Evolutionary conservation across 2,888 invertebrate genomes (phyloP).

Genomic region (Cecidostiba fungosa): DNA sequence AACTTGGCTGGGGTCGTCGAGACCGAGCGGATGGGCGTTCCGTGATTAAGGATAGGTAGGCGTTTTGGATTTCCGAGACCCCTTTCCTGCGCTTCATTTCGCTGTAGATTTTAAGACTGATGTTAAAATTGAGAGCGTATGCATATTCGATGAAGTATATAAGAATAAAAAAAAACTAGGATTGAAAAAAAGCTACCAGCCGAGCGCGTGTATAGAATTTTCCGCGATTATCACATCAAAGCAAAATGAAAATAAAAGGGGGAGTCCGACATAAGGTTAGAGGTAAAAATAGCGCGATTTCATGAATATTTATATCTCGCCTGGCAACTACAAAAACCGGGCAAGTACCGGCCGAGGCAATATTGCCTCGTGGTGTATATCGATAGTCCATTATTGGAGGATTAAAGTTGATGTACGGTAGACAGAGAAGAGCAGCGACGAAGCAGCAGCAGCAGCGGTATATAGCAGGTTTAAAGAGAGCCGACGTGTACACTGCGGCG

Average conservation of each 20-base stretch:
- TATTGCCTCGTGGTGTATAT: constrained; percentile 10
- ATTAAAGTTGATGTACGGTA: constrained; percentile 53
- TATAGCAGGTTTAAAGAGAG: constrained; percentile 55
- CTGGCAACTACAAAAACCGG: background rate
- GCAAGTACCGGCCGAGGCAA: background rate
- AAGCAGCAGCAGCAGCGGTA: constrained; percentile 4
- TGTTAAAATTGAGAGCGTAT: background rate
- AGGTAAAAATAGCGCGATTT: background rate
- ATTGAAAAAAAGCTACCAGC: background rate
- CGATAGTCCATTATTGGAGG: constrained; percentile 53
- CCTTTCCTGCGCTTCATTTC: too few species aligned
- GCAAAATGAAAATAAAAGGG: background rate
- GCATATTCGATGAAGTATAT: background rate
- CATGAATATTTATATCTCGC: constrained; percentile 26
- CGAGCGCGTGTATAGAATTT: background rate
- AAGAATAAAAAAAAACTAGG: background rate
- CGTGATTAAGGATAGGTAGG: background rate
- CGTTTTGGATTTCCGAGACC: background rate
- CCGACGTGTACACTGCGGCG: constrained; percentile 36
- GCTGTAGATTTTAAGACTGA: background rate
- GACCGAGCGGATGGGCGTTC: background rate
- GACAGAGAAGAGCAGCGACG: constrained; percentile 31
- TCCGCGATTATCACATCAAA: constrained; percentile 40
- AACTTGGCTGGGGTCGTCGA: background rate
- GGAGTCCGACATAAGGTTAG: background rate